Base-by-base conservation (phyloP, 2,797 vertebrate species). In the Austrolebias charrua region DNA sequence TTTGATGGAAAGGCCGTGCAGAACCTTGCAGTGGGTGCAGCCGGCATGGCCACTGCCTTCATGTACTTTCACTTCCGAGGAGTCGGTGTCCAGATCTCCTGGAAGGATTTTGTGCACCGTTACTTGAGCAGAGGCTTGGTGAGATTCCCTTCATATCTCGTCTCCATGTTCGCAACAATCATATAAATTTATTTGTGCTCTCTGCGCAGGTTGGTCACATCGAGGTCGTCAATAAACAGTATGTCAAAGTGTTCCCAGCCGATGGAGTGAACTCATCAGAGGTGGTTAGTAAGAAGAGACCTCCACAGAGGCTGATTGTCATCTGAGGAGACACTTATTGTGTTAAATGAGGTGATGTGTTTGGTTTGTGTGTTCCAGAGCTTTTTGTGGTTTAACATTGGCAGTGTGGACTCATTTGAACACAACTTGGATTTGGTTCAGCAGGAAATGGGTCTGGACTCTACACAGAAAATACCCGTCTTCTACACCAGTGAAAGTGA, bases 361-460 rank as follows among this genome's bases (percentile, higher is more conserved):
- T 11, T n/a, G 2, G 31, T 10, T 43, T 20, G 54, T 68, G 6
- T 80, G 15, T 86, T 80, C 67, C 88, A 79, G 90, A 90, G 87
- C 90, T 96, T 95, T 44, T 91, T 98, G 76, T 98, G 96, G 97
- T 98, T 98, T 90, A 98, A 97, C 88, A 98, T 98, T 51, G 97
- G 96, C 72, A 98, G 97, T 0, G 95, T 98, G 81, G 94, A 98
- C 62, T 95, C 95, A 49, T 98, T 98, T 88, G 97, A 98, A 76
- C 92, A 92, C 43, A 98, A 98, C 78, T 88, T 98, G 80, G 95
- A 98, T 92, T 92, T 91, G 14, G 93, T 94, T 47, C 95, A 98
- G 80, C 90, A 93, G 54, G 96, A 98, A 77, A 48, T 83, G 31
- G 74, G 71, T 38, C 44, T 76, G 12, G 73, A 76, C 77, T 93